Percentiles rank a stretch among this genome's conserved stretches.
Evolutionary conservation across 2,797 vertebrate genomes (phyloP).

Genomic region (Arctocebus calabarensis): DNA sequence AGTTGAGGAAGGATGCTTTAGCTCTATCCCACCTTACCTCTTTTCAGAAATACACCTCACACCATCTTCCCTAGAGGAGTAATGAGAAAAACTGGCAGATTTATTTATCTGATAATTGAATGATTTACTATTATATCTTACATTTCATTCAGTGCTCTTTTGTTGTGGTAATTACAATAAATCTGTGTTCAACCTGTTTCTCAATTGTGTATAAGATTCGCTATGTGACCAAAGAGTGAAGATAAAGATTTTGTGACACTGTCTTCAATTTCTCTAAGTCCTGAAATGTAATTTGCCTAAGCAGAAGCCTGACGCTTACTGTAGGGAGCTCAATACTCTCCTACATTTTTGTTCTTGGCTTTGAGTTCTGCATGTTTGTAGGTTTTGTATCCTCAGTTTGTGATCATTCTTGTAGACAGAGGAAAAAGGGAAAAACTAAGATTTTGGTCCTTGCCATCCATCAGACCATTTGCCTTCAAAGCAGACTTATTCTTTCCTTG

Average conservation of each 20-base stretch:
- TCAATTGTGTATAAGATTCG: not conserved
- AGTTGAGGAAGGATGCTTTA: not conserved
- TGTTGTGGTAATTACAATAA: not conserved
- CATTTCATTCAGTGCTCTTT: not conserved
- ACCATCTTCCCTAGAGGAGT: not conserved
- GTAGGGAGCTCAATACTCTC: not conserved
- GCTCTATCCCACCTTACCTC: not conserved
- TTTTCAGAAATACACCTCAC: not conserved
- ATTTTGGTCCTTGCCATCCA: not conserved
- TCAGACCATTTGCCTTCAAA: not conserved
- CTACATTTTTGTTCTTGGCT: constrained; percentile 3
- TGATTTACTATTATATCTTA: not conserved
- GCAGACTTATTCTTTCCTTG: not conserved
- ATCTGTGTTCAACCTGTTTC: not conserved
- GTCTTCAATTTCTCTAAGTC: not conserved
- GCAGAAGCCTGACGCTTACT: not conserved
- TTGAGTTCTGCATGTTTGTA: not conserved
- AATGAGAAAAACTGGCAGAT: not conserved
- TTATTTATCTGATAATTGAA: not conserved
- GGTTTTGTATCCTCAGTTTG: not conserved
- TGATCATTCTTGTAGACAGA: not conserved
- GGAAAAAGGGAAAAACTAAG: not conserved
- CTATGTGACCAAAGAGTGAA: not conserved
- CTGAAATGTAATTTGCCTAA: not conserved
- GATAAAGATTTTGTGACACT: not conserved